Conservation (phyloP, 2,888 invertebrate genomes). For the Strigamia transsilvanica region DNA sequence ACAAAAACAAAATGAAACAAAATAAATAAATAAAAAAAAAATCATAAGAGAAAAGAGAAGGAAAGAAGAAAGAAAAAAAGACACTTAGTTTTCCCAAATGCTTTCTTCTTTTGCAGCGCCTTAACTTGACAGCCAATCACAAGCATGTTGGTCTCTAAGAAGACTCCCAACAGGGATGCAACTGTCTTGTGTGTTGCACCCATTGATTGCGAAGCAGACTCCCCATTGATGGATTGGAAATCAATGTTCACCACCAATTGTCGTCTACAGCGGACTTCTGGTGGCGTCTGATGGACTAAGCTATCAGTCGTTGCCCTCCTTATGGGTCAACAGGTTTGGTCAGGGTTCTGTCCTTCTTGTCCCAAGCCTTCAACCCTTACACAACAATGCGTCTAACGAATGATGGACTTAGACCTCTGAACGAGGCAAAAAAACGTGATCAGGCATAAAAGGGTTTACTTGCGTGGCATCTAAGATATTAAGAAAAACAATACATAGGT, state of each 20-base stretch:
- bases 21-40: not conserved
- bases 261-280: constrained; percentile 33
- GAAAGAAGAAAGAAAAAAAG: not conserved
- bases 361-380: constrained; percentile 6
- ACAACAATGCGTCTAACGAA: constrained; percentile 41
- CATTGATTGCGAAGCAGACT: constrained; percentile 13
- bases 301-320: constrained; percentile 45
- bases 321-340: constrained; percentile 43
- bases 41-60: not conserved
- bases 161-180: constrained; percentile 30
- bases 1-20: not conserved
- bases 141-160: constrained; percentile 36
- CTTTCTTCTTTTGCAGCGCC: constrained; percentile 30
- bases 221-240: constrained; percentile 43
- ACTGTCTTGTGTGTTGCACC: constrained; percentile 21
- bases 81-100: constrained; percentile 17
- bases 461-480: not conserved
- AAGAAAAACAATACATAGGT: not conserved
- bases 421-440: not conserved
- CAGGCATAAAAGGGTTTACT: not conserved
- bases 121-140: constrained; percentile 43
- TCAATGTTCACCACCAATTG: constrained; percentile 47
- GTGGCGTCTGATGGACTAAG: constrained; percentile 47
- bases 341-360: constrained; percentile 34
- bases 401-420: constrained; percentile 5